Percentiles rank a stretch among this genome's conserved stretches.
phyloP scores from a whole-genome alignment of 2,888 invertebrate genomes.

The Poecilus cupreus region DNA sequence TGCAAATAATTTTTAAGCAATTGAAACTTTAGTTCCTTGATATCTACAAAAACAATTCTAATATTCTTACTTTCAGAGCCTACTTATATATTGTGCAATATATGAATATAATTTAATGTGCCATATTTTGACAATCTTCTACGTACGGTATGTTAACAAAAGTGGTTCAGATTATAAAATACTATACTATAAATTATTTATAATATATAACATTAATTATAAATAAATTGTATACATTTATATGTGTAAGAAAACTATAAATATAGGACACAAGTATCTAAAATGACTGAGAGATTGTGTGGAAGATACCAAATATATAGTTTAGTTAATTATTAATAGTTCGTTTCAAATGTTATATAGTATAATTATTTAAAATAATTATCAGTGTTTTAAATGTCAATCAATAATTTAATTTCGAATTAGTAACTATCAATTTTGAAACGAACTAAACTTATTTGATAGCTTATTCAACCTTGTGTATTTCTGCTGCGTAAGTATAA shows the following conservation, averaged over 20 bases:
- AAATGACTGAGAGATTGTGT: background rate
- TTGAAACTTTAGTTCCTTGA: background rate
- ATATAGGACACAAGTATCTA: constrained; percentile 33
- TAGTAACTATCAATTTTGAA: too few species aligned
- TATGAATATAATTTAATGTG: constrained; percentile 46
- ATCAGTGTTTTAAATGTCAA: too few species aligned
- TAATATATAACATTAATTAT: constrained; percentile 38
- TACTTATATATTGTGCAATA: constrained; percentile 16
- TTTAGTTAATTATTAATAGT: background rate
- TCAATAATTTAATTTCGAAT: background rate
- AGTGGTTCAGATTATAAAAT: constrained; percentile 35
- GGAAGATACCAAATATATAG: background rate
- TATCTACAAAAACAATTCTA: too few species aligned
- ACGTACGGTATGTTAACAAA: constrained; percentile 12
- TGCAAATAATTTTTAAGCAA: background rate
- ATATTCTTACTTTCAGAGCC: background rate
- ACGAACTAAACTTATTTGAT: too few species aligned
- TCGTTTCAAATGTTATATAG: background rate
- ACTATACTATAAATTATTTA: constrained; percentile 23
- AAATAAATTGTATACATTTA: constrained; percentile 57
- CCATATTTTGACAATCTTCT: constrained; percentile 54
- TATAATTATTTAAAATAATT: background rate
- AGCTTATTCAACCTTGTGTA: too few species aligned
- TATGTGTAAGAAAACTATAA: constrained; percentile 50
- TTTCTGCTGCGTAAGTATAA: too few species aligned